Percentiles rank a stretch among this genome's conserved stretches.
These are phyloP conservation scores for Pomatorhinus ruficollis DNA, from an alignment of 2,113 vertebrate genomes.

Conservation along the genomic window DNA sequence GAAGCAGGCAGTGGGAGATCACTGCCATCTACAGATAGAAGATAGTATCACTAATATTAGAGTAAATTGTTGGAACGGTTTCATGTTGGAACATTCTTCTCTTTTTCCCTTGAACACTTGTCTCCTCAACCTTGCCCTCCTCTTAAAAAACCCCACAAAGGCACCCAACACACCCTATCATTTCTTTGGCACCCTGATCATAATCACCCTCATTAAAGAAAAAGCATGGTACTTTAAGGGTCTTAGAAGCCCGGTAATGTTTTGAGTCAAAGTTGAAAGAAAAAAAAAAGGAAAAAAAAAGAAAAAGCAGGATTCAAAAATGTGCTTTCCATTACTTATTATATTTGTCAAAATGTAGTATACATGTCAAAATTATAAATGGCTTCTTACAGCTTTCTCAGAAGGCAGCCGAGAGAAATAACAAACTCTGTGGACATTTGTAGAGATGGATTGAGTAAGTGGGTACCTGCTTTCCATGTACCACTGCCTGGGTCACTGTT, in stretches of 20 bases:
- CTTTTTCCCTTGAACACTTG: not conserved
- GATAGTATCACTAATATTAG: slow-evolving; percentile 12
- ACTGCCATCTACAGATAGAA: slow-evolving; percentile 65
- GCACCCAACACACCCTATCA: not conserved
- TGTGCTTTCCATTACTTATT: not conserved
- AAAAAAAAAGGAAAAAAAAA: no score
- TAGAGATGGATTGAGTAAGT: not conserved
- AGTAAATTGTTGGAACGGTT: not conserved
- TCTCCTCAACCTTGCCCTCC: not conserved
- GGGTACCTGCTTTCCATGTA: not conserved
- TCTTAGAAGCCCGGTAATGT: not conserved
- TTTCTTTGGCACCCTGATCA: not conserved
- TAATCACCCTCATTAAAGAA: not conserved
- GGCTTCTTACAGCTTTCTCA: not conserved
- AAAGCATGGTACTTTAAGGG: not conserved
- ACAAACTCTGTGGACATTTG: not conserved
- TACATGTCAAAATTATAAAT: slow-evolving; percentile 15
- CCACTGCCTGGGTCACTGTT: not conserved
- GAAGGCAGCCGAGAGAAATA: slow-evolving; percentile 9
- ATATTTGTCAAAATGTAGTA: not conserved
- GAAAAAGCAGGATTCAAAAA: not conserved
- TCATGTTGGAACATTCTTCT: not conserved
- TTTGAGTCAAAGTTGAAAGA: not conserved
- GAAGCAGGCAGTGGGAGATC: slow-evolving; percentile 41
- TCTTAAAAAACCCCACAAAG: not conserved